phyloP scores from a whole-genome alignment of 2,888 invertebrate species.

The Drosophila picticornis region DNA sequence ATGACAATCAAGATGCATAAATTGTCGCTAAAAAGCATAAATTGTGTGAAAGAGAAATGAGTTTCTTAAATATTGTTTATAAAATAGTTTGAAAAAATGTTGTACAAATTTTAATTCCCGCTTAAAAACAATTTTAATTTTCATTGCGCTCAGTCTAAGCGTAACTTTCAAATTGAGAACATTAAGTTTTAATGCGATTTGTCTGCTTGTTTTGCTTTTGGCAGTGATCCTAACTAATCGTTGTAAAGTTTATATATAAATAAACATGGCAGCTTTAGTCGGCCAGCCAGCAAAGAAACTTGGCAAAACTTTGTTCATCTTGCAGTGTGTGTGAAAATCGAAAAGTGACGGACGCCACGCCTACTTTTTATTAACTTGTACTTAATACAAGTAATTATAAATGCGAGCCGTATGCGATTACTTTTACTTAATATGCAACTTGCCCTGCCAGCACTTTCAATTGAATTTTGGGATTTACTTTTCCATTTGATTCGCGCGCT shows the following conservation, averaged over 20 bases:
- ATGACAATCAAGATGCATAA: not conserved
- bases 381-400: constrained; percentile 56
- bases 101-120: not conserved
- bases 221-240: constrained; percentile 31
- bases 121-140: not conserved
- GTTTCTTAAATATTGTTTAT: not conserved
- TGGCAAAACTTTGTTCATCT: constrained; percentile 51
- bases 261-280: constrained; percentile 39
- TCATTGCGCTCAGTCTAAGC: not conserved
- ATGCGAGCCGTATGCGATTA: constrained; percentile 23
- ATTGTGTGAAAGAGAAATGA: not conserved
- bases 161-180: not conserved
- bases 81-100: not conserved
- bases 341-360: not conserved
- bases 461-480: constrained; percentile 9
- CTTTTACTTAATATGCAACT: not conserved
- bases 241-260: constrained; percentile 37
- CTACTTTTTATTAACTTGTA: constrained; percentile 16
- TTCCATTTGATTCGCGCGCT: constrained; percentile 45
- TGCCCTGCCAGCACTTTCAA: not conserved
- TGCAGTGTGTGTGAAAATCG: constrained; percentile 26
- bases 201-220: constrained; percentile 18
- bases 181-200: constrained; percentile 20
- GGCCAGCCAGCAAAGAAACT: not conserved
- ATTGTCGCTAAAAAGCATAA: not conserved